These are phyloP conservation scores for Cinclus mexicanus DNA, from an alignment of 2,113 vertebrate genomes.

Conservation along the genomic window DNA sequence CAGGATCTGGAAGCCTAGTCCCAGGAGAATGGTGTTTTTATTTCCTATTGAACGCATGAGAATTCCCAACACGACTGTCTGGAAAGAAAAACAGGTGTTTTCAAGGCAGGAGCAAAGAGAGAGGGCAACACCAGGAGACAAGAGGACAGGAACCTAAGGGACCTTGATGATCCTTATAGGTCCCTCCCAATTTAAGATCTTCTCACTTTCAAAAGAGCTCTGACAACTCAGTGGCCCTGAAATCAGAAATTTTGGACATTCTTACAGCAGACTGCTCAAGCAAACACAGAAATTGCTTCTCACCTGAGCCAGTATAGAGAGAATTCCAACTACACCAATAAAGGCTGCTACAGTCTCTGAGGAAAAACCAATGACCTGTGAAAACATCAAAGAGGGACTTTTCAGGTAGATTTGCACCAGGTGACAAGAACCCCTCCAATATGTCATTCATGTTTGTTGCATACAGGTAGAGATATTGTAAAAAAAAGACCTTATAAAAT, in stretches of 20 bases:
- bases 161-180: background rate
- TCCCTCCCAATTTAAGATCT: background rate
- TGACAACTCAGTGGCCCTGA: background rate
- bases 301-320: constrained; percentile 92
- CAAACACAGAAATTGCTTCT: background rate
- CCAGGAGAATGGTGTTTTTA: constrained; percentile 91
- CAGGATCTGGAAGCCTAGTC: constrained; percentile 90
- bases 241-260: background rate
- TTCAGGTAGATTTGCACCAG: background rate
- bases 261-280: background rate
- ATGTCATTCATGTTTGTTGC: background rate
- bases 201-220: background rate
- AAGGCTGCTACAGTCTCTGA: constrained; percentile 90
- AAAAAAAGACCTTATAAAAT: too few species aligned
- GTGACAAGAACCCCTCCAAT: background rate
- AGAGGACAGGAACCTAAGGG: background rate
- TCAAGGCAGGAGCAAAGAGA: background rate
- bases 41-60: constrained; percentile 92
- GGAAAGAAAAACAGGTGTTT: background rate
- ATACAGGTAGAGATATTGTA: too few species aligned
- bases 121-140: background rate
- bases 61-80: constrained; percentile 89
- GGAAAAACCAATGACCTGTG: constrained; percentile 86
- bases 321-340: constrained; percentile 89
- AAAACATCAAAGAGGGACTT: background rate